Evolutionary conservation across 2,797 vertebrate genomes (phyloP).

Genomic region (Pangasius djambal): DNA sequence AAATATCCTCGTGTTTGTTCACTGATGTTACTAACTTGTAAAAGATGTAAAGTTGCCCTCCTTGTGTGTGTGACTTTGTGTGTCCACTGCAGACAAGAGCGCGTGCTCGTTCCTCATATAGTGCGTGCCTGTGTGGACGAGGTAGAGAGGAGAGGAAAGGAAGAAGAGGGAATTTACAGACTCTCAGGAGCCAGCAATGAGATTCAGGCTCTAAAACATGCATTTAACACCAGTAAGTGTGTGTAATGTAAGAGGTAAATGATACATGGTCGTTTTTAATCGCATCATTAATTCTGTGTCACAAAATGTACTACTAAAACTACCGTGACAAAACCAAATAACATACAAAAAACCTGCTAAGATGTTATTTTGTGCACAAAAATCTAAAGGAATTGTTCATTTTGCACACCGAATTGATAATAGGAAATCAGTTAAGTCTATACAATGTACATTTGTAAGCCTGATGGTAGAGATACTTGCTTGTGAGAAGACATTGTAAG

Average conservation of each 20-base stretch:
- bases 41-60: neutral
- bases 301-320: neutral
- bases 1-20: slow-evolving; percentile 10
- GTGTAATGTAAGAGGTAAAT: neutral
- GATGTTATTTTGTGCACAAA: neutral
- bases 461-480: neutral
- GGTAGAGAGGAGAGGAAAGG: slow-evolving; percentile 75
- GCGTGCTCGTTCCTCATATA: slow-evolving; percentile 75
- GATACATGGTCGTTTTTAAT: neutral
- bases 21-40: neutral
- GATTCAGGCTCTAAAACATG: slow-evolving; percentile 68
- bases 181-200: slow-evolving; percentile 71
- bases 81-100: slow-evolving; percentile 70
- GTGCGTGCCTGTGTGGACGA: slow-evolving; percentile 77
- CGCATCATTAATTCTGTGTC: neutral
- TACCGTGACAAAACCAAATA: neutral
- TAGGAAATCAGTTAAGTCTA: neutral
- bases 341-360: neutral
- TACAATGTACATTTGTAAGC: neutral
- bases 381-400: neutral
- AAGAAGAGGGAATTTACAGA: slow-evolving; percentile 78
- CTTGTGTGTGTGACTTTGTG: neutral
- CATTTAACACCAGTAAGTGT: slow-evolving; percentile 75
- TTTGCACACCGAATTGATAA: neutral
- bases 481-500: neutral